Percentiles rank a stretch among this genome's conserved stretches.
Evolutionary conservation across 2,797 vertebrate genomes (phyloP).

Genomic region (Coranthus polyacanthus): DNA sequence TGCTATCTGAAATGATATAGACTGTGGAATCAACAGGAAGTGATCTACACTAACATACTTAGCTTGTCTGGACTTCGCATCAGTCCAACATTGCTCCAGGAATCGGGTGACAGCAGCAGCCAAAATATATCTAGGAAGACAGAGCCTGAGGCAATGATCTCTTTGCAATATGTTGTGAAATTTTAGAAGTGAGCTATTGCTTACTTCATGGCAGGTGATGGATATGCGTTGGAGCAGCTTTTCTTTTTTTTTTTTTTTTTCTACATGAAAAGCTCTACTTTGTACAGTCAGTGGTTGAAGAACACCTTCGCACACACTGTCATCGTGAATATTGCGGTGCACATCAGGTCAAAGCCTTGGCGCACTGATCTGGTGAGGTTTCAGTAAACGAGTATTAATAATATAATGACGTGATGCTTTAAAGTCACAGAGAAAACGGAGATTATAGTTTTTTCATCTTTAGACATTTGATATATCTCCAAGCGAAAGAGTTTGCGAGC

Average conservation of each 20-base stretch:
- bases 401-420: neutral
- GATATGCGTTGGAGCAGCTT: constrained; percentile 40
- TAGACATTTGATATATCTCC: neutral
- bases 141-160: constrained; percentile 45
- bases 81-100: constrained; percentile 48
- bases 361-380: constrained; percentile 7
- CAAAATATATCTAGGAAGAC: constrained; percentile 55
- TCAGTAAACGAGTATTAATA: neutral
- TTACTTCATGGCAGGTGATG: constrained; percentile 46
- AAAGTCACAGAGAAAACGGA: neutral
- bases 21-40: constrained; percentile 21
- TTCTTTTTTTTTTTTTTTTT: neutral
- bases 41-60: constrained; percentile 27
- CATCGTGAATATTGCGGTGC: constrained; percentile 32
- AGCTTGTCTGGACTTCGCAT: constrained; percentile 41
- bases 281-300: constrained; percentile 2
- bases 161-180: constrained; percentile 45
- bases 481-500: no score
- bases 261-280: constrained; percentile 43
- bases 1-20: neutral
- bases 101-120: constrained; percentile 54
- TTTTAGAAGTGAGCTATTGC: constrained; percentile 48
- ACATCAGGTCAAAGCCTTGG: constrained; percentile 25
- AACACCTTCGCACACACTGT: constrained; percentile 40
- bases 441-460: neutral